Percentiles rank a stretch among this genome's conserved stretches.
These are phyloP conservation scores for Cheilosia vulpina DNA, from an alignment of 2,888 invertebrate genomes.

Conservation along the genomic window DNA sequence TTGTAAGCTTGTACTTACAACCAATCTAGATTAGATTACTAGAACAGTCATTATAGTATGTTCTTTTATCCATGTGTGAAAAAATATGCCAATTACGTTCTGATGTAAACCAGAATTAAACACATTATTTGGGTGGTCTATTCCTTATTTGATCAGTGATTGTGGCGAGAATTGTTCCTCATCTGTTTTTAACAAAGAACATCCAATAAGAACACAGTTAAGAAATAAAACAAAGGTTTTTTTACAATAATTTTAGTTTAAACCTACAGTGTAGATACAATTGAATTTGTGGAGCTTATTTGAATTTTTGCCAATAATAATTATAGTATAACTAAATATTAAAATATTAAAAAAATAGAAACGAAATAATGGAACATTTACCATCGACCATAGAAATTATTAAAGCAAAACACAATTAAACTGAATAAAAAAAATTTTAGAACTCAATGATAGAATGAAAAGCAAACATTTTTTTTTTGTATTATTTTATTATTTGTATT, in stretches of 20 bases:
- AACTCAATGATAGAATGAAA: constrained; percentile 71
- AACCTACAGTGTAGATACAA: constrained; percentile 45
- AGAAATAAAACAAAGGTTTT: not conserved
- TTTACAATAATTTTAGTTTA: not conserved
- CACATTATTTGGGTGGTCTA: no score
- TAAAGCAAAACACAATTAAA: constrained; percentile 75
- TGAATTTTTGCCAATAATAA: constrained; percentile 46
- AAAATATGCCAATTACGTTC: no score
- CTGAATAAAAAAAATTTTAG: constrained; percentile 49
- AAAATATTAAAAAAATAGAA: constrained; percentile 48
- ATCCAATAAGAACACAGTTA: no score
- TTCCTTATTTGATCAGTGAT: no score
- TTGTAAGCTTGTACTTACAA: no score
- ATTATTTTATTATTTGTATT: constrained; percentile 45
- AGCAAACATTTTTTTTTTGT: constrained; percentile 56
- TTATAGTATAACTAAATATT: constrained; percentile 58
- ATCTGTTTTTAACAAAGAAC: constrained; percentile 9
- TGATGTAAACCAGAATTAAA: no score
- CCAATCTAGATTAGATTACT: no score
- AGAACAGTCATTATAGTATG: no score
- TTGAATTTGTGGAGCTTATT: constrained; percentile 37
- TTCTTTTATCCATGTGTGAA: no score
- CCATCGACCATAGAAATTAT: constrained; percentile 68
- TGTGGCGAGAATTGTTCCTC: constrained; percentile 1
- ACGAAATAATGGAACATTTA: constrained; percentile 55